Evolutionary conservation across 2,888 invertebrate genomes (phyloP), one percentile per base, ranked within the genome.

Genomic region (Eupithecia inturbata): DNA sequence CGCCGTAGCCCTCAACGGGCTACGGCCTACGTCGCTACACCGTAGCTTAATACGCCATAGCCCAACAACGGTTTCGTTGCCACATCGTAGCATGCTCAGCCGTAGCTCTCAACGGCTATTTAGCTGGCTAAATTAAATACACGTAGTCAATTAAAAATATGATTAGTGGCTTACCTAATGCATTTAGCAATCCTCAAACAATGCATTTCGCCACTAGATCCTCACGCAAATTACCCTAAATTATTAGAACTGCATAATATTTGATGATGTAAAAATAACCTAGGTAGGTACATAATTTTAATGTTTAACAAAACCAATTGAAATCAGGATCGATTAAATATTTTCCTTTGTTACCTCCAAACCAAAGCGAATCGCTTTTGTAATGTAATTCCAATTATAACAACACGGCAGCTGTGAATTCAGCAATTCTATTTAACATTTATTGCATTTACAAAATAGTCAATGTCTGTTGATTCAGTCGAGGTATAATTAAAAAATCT

Each of bases 371-470:
- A 68, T 64, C 49, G 71, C 67, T 74, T 71, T 67, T 70, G 60
- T 63, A 70, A 68, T 60, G 53, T 60, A 39, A 72, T 53, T 67
- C 68, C 74, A 74, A 62, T 71, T 64, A 68, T 68, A 70, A 49
- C 67, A 75, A 57, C 14, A 62, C 49, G 72, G 9, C 36, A 62
- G 64, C 60, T 72, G 63, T 68, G 67, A 72, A 60, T 68, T 68
- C 70, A 66, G 68, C 70, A 45, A 68, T 73, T 67, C 49, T 67
- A 49, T 72, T 71, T 33, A 45, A 28, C 66, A 41, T 68, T 76
- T 69, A 73, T 72, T 45, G 45, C 49, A 57, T 60, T 26, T 26
- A 26, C 16, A 62, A 62, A 62, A 62, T 62, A 31, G 31, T 14
- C 57, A 26, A 57, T 12, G 12, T 57, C 12, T 26, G 12, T 26